These are phyloP conservation scores for Typhlichthys eigenmanni DNA, from an alignment of 2,797 vertebrate genomes.

Conservation along the genomic window DNA sequence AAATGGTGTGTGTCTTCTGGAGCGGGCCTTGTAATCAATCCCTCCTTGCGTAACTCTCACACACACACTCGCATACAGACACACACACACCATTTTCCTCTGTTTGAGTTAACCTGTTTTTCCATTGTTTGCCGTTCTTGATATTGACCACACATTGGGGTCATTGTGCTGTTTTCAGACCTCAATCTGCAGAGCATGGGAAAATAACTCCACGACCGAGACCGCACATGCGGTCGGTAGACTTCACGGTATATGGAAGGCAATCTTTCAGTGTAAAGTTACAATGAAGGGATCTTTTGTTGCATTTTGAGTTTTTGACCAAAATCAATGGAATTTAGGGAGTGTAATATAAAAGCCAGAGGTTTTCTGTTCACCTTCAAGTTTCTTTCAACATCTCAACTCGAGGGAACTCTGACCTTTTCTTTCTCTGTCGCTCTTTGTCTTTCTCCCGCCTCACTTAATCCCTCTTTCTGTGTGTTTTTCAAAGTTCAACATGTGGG, in stretches of 20 bases:
- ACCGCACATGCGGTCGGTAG: slow-evolving; percentile 21
- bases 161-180: slow-evolving; percentile 11
- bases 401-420: too few relatives aligned
- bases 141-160: slow-evolving; percentile 13
- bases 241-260: slow-evolving; percentile 11
- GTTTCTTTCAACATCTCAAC: too few relatives aligned
- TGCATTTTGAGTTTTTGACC: not conserved
- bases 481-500: not conserved
- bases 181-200: too few relatives aligned
- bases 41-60: slow-evolving; percentile 17
- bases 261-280: slow-evolving; percentile 21
- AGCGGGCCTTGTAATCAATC: slow-evolving; percentile 34
- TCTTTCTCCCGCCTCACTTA: too few relatives aligned
- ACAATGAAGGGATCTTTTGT: slow-evolving; percentile 18
- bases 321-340: slow-evolving; percentile 17
- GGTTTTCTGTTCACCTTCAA: too few relatives aligned
- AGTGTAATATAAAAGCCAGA: not conserved
- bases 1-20: slow-evolving; percentile 27
- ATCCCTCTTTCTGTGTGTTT: not conserved
- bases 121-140: slow-evolving; percentile 6
- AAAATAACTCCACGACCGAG: not conserved
- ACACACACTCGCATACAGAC: not conserved
- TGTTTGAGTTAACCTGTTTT: slow-evolving; percentile 19
- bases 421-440: too few relatives aligned
- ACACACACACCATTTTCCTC: slow-evolving; percentile 1